A percentile compares a stretch with the other conserved stretches of the same genome.
phyloP scores from a whole-genome alignment of 2,888 invertebrate genomes.

The Brachypalpus laphriformis region DNA sequence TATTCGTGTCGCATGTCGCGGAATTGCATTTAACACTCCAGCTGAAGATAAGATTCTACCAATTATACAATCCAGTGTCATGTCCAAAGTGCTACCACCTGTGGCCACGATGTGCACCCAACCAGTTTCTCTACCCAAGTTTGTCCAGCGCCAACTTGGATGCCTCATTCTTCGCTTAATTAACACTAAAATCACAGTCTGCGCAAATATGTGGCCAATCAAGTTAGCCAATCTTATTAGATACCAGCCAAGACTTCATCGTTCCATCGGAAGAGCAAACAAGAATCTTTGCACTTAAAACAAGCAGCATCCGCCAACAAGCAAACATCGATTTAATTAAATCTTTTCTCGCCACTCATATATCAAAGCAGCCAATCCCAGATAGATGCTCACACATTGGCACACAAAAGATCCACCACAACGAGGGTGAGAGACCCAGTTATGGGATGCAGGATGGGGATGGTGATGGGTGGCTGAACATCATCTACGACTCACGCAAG shows the following conservation, averaged over 20 bases:
- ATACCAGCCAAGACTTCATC: conserved; percentile 38
- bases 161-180: conserved; percentile 40
- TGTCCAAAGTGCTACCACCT: conserved; percentile 19
- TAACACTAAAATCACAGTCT: conserved; percentile 57
- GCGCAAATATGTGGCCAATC: conserved; percentile 66
- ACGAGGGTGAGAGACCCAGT: neutral
- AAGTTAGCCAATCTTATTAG: conserved; percentile 64
- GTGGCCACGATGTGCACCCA: neutral
- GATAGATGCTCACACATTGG: conserved; percentile 20
- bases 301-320: conserved; percentile 42
- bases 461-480: neutral
- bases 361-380: conserved; percentile 50
- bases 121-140: neutral
- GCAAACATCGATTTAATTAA: conserved; percentile 72
- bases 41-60: neutral
- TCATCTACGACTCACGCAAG: conserved; percentile 28
- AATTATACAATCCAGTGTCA: conserved; percentile 8
- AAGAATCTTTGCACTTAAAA: conserved; percentile 34
- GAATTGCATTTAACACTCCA: conserved; percentile 5
- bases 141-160: neutral
- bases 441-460: neutral
- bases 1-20: neutral
- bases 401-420: conserved; percentile 27
- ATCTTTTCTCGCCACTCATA: conserved; percentile 63
- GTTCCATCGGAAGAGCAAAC: conserved; percentile 19